A percentile compares a stretch with the other conserved stretches of the same genome.
Evolutionary conservation across 2,888 invertebrate genomes (phyloP).

Genomic region (Lycophotia porphyrea): DNA sequence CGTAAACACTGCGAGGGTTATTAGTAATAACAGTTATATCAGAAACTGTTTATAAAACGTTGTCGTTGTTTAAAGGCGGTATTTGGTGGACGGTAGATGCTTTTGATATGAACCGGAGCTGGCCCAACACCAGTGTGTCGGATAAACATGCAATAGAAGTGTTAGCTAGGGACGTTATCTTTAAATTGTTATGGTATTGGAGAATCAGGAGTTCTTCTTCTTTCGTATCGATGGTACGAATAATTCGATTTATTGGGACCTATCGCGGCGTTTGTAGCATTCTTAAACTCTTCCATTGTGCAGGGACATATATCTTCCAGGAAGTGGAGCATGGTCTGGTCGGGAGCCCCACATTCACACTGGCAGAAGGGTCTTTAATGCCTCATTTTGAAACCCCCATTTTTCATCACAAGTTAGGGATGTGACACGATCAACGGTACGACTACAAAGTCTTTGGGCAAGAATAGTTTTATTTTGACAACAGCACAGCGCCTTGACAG

Average conservation of each 20-base stretch:
- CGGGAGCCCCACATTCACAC: too few species aligned
- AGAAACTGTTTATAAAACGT: conserved; percentile 40
- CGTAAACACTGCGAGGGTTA: conserved; percentile 41
- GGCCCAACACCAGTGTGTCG: conserved; percentile 28
- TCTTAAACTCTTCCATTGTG: fast-evolving
- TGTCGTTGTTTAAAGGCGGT: conserved; percentile 30
- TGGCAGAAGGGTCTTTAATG: too few species aligned
- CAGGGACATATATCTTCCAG: background rate
- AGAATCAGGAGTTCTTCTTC: background rate
- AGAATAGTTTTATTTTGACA: too few species aligned
- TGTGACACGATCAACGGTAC: too few species aligned
- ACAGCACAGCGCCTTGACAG: too few species aligned
- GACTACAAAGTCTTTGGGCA: too few species aligned
- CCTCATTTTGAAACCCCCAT: too few species aligned
- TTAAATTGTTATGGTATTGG: background rate
- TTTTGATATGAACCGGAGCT: conserved; percentile 30
- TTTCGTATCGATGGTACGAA: background rate
- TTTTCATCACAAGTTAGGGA: too few species aligned
- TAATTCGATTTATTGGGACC: background rate
- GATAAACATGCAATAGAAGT: conserved; percentile 23
- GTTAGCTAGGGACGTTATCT: background rate
- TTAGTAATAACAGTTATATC: conserved; percentile 49
- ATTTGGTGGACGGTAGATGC: conserved; percentile 23
- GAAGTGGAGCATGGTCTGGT: too few species aligned
- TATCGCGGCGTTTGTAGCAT: background rate